Base-by-base conservation (phyloP, 1,140 invertebrate genomes). In the Schmidtea mediterranea region DNA sequence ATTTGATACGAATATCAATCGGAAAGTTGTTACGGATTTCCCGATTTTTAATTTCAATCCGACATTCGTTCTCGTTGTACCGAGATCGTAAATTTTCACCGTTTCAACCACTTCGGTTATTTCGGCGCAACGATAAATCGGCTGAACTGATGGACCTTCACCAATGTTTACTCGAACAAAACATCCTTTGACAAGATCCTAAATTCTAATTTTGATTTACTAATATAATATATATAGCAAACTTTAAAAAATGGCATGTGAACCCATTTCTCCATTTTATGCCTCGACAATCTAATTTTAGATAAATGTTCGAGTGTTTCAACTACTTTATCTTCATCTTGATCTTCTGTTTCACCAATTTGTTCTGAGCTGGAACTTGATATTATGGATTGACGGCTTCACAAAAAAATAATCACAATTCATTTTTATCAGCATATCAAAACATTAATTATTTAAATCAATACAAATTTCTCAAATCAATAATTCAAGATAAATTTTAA, bases 1-100 rank as follows among this genome's bases (percentile, higher is more conserved):
- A 72, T 97, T 97, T 2, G 84, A 92, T n/a, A 97, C 80, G 63
- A 90, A 95, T 62, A 94, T 86, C 46, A 97, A 67, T 24, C 87
- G 67, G 61, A 92, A 95, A 0, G 90, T 82, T 23, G 82, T 69
- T 61, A 90, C 83, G 52, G 89, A 79, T 0, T 73, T 71, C 0
- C 83, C 87, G 62, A 92, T 74, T 72, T 58, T 72, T 16, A 78
- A 55, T 52, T 67, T 69, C 8, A 78, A 55, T 5, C 74, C 75
- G 67, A 90, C 90, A 67, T 97, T 95, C 2, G 90, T 98, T 53
- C 79, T 72, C 3, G 83, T 87, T 49, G 69, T 75, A 13, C 68
- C 71, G 18, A 97, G 67, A 52, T 80, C 76, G 62, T 98, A 98
- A 38, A 94, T 75, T 69, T 81, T 95, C 0, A 76, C 77, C 0